phyloP scores from a whole-genome alignment of 2,797 vertebrate genomes.

The Chelidonichthys spinosus region DNA sequence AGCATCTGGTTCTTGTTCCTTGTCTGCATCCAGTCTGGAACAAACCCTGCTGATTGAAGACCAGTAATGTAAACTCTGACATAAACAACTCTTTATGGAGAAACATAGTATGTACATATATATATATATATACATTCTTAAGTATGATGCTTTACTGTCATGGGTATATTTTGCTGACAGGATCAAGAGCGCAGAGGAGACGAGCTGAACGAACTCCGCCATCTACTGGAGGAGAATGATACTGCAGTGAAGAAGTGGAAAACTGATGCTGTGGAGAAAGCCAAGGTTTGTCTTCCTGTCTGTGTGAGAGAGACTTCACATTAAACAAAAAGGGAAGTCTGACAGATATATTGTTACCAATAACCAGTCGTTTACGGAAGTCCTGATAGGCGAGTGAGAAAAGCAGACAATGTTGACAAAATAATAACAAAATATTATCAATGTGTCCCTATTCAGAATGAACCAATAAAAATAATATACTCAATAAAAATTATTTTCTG shows the following conservation, averaged over 20 bases:
- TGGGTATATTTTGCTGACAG: slow-evolving; percentile 68
- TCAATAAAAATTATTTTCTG: neutral
- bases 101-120: neutral
- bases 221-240: slow-evolving; percentile 85
- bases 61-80: neutral
- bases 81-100: neutral
- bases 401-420: neutral
- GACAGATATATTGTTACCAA: neutral
- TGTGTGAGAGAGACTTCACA: neutral
- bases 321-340: neutral
- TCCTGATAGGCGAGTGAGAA: neutral
- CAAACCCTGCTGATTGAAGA: neutral
- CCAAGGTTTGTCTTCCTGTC: slow-evolving; percentile 77
- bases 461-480: neutral
- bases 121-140: too few relatives aligned
- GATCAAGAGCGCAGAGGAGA: slow-evolving; percentile 80
- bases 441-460: neutral
- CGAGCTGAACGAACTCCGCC: slow-evolving; percentile 86
- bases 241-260: slow-evolving; percentile 81
- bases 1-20: neutral
- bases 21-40: neutral
- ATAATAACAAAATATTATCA: neutral
- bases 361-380: neutral
- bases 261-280: slow-evolving; percentile 65
- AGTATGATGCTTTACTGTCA: neutral